phyloP scores from a whole-genome alignment of 92 coral and sea anemone species.

The Palythoa heliodiscus region DNA sequence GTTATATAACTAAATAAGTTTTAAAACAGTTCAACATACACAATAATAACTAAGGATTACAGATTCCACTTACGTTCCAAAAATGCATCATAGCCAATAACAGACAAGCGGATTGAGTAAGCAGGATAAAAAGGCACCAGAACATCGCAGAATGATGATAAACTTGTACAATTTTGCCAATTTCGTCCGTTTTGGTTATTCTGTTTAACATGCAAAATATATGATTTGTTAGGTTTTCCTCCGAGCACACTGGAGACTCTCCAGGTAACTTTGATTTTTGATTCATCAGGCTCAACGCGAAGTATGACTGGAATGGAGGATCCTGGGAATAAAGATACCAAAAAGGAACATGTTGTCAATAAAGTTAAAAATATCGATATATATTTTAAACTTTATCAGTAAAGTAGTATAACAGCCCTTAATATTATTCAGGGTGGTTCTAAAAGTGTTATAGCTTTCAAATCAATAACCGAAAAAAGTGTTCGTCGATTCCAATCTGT shows the following conservation, averaged over 20 bases:
- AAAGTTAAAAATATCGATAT: neutral
- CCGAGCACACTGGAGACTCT: slow-evolving; percentile 15
- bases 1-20: neutral
- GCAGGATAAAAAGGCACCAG: neutral
- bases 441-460: too few relatives aligned
- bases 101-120: neutral
- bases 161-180: neutral
- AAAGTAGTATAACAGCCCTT: too few relatives aligned
- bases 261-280: slow-evolving; percentile 40
- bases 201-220: slow-evolving; percentile 32
- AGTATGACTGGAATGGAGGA: neutral
- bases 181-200: neutral
- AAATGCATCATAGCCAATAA: neutral
- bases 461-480: too few relatives aligned
- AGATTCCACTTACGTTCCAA: neutral
- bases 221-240: slow-evolving; percentile 31
- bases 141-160: neutral
- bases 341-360: neutral
- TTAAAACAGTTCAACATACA: neutral
- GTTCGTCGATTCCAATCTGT: too few relatives aligned
- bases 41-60: neutral
- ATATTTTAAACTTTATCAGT: neutral
- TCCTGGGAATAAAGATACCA: neutral
- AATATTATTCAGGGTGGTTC: too few relatives aligned
- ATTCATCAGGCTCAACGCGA: slow-evolving; percentile 41